Evolutionary conservation across 2,888 invertebrate species (phyloP).

Genomic region (Polyploca ridens): DNA sequence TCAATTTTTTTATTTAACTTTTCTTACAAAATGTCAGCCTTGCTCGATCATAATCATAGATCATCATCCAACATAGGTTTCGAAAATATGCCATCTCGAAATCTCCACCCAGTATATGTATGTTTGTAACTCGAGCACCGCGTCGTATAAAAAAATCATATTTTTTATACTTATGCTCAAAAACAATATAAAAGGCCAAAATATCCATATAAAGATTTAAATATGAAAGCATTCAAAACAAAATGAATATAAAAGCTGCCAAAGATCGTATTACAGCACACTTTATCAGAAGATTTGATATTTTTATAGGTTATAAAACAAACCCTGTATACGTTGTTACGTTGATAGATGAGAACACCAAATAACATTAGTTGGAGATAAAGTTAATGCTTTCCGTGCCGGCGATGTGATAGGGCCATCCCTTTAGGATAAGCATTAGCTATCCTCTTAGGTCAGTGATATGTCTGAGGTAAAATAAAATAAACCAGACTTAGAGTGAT

Average conservation of each 20-base stretch:
- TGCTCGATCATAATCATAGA: too few species aligned
- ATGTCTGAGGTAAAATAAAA: not conserved
- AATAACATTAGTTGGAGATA: not conserved
- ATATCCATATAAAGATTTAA: too few species aligned
- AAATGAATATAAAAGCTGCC: not conserved
- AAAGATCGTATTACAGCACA: not conserved
- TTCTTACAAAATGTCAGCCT: too few species aligned
- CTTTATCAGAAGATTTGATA: not conserved
- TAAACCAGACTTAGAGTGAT: not conserved
- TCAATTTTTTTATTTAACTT: too few species aligned
- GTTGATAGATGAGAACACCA: not conserved
- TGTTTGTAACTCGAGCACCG: too few species aligned
- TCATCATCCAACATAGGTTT: too few species aligned
- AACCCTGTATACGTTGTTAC: not conserved
- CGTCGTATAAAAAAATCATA: too few species aligned
- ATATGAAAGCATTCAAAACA: too few species aligned
- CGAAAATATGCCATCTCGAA: too few species aligned
- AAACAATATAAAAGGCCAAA: too few species aligned
- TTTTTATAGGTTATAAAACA: constrained; percentile 7
- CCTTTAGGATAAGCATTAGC: not conserved
- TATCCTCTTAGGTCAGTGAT: not conserved
- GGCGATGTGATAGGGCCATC: not conserved
- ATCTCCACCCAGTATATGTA: too few species aligned
- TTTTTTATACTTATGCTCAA: too few species aligned
- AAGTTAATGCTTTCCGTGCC: constrained; percentile 5